phyloP scores from a whole-genome alignment of 2,113 vertebrate genomes.

The Thomomys bottae region DNA sequence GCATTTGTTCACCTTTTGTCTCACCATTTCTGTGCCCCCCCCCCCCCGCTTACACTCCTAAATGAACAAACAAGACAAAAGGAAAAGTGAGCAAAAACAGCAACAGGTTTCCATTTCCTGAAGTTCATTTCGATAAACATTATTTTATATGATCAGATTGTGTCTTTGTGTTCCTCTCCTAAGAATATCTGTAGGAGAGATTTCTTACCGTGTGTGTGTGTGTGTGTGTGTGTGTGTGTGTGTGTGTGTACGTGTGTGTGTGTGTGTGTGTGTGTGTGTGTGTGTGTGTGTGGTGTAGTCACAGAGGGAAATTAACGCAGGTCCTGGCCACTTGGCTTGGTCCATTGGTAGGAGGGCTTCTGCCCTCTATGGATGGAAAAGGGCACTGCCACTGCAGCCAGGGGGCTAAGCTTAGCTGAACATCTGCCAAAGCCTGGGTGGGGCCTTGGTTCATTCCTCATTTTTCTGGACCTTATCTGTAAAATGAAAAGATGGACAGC shows the following conservation, averaged over 20 bases:
- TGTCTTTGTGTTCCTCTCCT: too few relatives aligned
- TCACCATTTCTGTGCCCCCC: too few relatives aligned
- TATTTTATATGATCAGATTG: too few relatives aligned
- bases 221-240: neutral
- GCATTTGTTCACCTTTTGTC: too few relatives aligned
- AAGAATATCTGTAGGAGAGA: neutral
- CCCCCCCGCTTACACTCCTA: too few relatives aligned
- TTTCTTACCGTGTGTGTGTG: neutral
- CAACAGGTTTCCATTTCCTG: too few relatives aligned
- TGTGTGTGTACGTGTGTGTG: neutral
- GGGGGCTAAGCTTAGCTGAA: neutral
- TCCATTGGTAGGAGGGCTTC: constrained; percentile 29
- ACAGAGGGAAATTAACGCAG: neutral
- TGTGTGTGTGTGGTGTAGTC: neutral
- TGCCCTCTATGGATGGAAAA: constrained; percentile 66
- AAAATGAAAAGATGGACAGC: neutral
- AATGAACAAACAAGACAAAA: too few relatives aligned
- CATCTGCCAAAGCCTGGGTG: neutral
- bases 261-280: neutral
- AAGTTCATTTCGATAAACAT: too few relatives aligned
- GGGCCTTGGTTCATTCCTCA: neutral
- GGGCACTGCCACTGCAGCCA: neutral
- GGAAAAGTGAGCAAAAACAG: too few relatives aligned
- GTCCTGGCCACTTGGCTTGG: neutral
- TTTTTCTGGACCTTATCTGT: constrained; percentile 11